Evolutionary conservation across 2,113 vertebrate species (phyloP).

Genomic region (Oceanodroma tethys): DNA sequence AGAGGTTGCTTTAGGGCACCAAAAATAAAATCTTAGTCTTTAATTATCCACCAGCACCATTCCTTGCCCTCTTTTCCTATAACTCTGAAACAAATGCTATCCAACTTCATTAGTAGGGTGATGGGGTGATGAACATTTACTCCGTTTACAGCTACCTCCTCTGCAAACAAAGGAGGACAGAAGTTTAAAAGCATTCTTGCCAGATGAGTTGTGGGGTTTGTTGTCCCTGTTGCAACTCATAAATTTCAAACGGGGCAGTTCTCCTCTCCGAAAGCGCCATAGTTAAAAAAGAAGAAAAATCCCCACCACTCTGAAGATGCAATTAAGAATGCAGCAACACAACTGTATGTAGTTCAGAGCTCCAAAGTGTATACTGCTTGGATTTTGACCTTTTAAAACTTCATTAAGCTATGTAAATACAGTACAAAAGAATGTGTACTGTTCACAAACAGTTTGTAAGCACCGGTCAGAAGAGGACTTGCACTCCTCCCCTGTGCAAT

Average conservation of each 20-base stretch:
- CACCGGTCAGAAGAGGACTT: constrained; percentile 9
- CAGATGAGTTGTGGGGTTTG: background rate
- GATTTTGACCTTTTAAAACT: constrained; percentile 74
- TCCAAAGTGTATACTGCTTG: constrained; percentile 40
- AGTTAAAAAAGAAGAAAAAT: background rate
- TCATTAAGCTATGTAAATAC: constrained; percentile 76
- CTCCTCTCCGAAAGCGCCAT: background rate
- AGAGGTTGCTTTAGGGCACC: background rate
- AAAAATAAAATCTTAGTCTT: background rate
- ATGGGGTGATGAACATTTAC: background rate
- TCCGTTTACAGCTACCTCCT: background rate
- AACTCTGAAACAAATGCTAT: background rate
- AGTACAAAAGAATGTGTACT: constrained; percentile 53
- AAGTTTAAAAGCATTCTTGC: background rate
- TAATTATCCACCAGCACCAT: background rate
- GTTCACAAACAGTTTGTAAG: constrained; percentile 44
- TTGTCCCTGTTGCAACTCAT: background rate
- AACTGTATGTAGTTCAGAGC: constrained; percentile 33
- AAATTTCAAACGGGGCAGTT: background rate
- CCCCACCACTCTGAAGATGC: background rate
- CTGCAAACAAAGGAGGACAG: background rate
- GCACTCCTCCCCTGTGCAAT: background rate
- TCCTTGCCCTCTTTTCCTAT: background rate
- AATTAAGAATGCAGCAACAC: constrained; percentile 54
- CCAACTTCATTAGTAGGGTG: background rate